Conservation (phyloP, 2,888 invertebrate genomes). For the Hartigia nigra region DNA sequence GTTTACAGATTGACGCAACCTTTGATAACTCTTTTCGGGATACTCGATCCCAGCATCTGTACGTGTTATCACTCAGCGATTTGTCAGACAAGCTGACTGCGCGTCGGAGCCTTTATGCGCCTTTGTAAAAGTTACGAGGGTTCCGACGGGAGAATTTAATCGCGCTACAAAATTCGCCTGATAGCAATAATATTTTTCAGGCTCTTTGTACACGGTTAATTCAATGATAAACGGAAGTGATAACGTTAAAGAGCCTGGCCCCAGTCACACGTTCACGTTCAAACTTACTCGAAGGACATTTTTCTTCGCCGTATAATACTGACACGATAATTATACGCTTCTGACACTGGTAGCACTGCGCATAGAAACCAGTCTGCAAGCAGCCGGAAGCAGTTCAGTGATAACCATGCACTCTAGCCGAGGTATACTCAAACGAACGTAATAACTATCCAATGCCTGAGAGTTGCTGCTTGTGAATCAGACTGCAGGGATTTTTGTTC, state of each 20-base stretch:
- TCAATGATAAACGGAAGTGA: background rate
- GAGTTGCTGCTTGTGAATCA: background rate
- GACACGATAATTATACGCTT: background rate
- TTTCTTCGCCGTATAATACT: background rate
- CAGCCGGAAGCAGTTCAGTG: background rate
- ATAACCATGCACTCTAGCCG: background rate
- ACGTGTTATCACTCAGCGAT: background rate
- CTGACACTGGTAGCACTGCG: background rate
- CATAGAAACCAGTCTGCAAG: background rate
- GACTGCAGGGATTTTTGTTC: constrained; percentile 1
- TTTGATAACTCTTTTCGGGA: background rate
- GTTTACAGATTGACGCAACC: background rate
- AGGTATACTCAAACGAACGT: background rate
- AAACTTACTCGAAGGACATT: background rate
- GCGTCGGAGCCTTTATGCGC: background rate
- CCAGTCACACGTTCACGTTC: background rate
- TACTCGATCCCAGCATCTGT: background rate
- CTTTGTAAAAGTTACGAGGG: background rate
- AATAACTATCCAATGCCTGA: background rate
- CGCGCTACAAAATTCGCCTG: background rate
- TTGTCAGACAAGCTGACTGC: background rate
- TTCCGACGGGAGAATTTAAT: background rate
- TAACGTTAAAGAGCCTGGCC: background rate
- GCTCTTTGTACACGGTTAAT: background rate
- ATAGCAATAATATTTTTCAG: background rate